Conservation (phyloP, 2,113 vertebrate genomes). For the Ifrita kowaldi region DNA sequence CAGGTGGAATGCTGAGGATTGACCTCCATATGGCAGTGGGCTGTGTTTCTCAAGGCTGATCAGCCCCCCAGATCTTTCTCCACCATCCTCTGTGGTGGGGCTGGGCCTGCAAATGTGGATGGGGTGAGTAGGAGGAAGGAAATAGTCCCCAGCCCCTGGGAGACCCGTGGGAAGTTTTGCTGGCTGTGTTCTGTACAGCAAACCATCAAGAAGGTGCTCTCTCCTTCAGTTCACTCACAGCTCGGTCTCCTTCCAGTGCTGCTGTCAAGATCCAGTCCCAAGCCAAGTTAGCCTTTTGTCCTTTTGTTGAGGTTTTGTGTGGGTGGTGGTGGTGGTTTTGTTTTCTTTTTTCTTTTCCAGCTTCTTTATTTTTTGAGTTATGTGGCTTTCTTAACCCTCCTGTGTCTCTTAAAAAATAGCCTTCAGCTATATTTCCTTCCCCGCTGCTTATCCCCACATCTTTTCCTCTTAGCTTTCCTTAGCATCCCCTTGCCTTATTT, state of each 20-base stretch:
- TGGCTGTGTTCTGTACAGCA: background rate
- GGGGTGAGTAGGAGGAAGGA: background rate
- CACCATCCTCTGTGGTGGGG: background rate
- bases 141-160: background rate
- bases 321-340: background rate
- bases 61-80: background rate
- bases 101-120: background rate
- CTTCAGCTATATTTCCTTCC: background rate
- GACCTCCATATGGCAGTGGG: background rate
- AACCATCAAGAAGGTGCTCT: background rate
- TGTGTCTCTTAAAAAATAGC: background rate
- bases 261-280: background rate
- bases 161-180: background rate
- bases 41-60: fast-evolving
- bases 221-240: background rate
- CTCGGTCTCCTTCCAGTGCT: background rate
- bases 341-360: background rate
- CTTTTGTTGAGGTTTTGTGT: background rate
- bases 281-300: background rate
- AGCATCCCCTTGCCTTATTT: background rate
- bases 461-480: background rate
- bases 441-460: background rate
- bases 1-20: background rate
- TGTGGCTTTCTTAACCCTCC: background rate
- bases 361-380: background rate